Evolutionary conservation across 2,113 vertebrate species (phyloP).

Genomic region (Gorsachius goisagi): DNA sequence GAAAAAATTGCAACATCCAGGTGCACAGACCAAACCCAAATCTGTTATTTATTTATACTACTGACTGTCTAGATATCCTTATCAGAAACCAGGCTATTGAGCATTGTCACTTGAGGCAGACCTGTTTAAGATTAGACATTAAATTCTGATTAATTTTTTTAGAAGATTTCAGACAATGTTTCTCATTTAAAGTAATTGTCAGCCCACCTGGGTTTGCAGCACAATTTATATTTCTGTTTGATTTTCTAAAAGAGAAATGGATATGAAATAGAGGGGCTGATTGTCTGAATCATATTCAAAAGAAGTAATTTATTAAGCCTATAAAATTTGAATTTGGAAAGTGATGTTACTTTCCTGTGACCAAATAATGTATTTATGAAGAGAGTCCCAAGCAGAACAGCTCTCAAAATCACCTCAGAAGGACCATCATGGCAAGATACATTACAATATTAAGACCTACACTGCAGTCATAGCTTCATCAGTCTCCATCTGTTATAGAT

Average conservation of each 20-base stretch:
- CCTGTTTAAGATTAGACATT: neutral
- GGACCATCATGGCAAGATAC: neutral
- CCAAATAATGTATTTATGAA: neutral
- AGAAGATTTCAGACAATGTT: constrained; percentile 16
- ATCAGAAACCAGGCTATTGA: neutral
- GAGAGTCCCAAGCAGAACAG: neutral
- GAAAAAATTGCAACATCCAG: neutral
- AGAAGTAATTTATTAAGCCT: constrained; percentile 6
- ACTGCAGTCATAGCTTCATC: neutral
- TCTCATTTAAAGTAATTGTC: constrained; percentile 22
- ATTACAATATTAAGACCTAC: neutral
- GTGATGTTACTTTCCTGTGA: neutral
- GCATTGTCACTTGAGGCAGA: neutral
- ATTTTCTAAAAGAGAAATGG: neutral
- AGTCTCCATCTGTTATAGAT: neutral
- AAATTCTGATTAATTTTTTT: constrained; percentile 15
- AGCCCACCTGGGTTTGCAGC: neutral
- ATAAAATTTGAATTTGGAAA: constrained; percentile 23
- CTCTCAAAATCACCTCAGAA: neutral
- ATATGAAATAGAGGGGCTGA: neutral
- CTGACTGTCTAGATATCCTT: neutral
- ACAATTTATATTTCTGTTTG: neutral
- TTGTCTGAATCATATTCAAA: neutral
- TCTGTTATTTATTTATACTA: neutral
- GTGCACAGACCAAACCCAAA: neutral